Base-by-base conservation (phyloP, 2,888 invertebrate species). In the Helicoverpa assulta region DNA sequence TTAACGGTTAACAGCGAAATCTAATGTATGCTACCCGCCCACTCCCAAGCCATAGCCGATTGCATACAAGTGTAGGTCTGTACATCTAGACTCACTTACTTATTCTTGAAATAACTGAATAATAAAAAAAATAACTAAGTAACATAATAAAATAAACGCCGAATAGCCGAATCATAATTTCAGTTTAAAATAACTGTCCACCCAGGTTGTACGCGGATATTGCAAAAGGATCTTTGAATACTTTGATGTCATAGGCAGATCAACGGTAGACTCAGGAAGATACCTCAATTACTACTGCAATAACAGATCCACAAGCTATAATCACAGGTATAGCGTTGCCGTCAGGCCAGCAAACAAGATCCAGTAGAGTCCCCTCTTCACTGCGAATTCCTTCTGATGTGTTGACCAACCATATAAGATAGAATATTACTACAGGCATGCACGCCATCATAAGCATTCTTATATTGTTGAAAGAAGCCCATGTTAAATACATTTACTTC, bases 261-360 rank as follows among this genome's bases (percentile, higher is more conserved):
- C 33, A 33, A 33, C 7, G 8, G 33, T 33, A 33, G 33, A 33
- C 2, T 10, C 4, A 43, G 16, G 43, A 43, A 51, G 0, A 37
- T 86, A 93, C 95, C 91, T 95, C 94, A 77, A 95, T 94, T 60
- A 95, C 91, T 43, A 95, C 93, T 40, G 95, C 95, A 66, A 94
- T 90, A 60, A 94, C 80, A 29, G 95, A 91, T 29, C 92, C 93
- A 81, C 91, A 92, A 14, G 94, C 89, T 61, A 95, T 94, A 60
- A 95, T 91, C 66, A 94, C 95, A 16, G 95, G 95, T 66, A 95
- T 95, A 12, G 94, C 95, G 68, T 95, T 95, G 16, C 95, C 95
- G 76, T 95, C 95, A 16, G 95, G 95, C 95, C 95, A 95, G 73
- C 95, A 95, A 3, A 95, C 92, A 1, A 95, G 88, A 70, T 95